phyloP scores from a whole-genome alignment of 2,797 vertebrate genomes.

The Lophotriccus pileatus region DNA sequence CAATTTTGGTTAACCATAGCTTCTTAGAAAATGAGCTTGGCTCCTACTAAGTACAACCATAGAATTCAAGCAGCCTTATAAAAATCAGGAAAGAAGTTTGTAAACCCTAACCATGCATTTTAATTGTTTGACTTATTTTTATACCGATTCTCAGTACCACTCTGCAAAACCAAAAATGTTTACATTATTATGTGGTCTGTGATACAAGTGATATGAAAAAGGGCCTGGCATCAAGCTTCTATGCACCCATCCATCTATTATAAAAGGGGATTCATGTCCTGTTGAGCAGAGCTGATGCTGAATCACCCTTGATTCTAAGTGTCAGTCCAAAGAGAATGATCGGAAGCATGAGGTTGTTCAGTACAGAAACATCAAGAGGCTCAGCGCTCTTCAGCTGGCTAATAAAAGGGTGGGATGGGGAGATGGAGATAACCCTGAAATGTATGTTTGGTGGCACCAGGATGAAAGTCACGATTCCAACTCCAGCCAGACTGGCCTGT shows the following conservation, averaged over 20 bases:
- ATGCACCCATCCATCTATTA: neutral
- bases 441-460: rapidly evolving
- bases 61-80: neutral
- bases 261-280: neutral
- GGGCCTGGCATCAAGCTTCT: neutral
- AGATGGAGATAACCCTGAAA: neutral
- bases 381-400: neutral
- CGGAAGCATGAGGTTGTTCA: neutral
- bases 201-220: neutral
- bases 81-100: neutral
- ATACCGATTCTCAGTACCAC: neutral
- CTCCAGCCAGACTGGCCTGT: neutral
- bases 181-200: neutral
- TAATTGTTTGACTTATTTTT: neutral
- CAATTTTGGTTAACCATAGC: neutral
- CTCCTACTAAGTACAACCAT: neutral
- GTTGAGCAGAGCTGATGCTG: neutral
- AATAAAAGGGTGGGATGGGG: neutral
- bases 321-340: neutral
- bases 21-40: neutral
- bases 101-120: neutral
- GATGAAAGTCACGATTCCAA: neutral
- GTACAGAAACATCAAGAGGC: neutral
- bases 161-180: neutral
- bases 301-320: neutral